Conservation (phyloP, 2,113 vertebrate genomes). For the Apaloderma vittatum region DNA sequence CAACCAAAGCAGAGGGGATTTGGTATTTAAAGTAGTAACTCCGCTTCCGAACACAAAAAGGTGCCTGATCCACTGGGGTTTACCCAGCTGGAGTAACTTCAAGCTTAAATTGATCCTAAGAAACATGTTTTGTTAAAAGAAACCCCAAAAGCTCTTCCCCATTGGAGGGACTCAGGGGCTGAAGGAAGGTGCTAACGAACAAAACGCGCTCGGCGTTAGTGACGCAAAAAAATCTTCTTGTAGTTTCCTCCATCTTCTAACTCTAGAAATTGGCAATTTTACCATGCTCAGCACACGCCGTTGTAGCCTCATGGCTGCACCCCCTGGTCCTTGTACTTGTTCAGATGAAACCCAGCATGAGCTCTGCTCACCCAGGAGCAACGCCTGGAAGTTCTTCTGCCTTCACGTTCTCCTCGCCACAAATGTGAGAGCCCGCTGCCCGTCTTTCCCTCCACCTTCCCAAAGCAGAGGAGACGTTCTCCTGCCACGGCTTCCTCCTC, state of each 20-base stretch:
- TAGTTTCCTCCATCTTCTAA: background rate
- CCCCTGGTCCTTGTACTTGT: background rate
- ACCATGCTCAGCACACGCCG: too few species aligned
- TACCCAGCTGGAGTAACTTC: too few species aligned
- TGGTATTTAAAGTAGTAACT: background rate
- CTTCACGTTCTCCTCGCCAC: background rate
- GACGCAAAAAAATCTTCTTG: background rate
- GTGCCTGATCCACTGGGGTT: background rate
- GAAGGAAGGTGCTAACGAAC: background rate
- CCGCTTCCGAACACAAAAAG: background rate
- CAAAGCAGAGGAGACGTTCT: background rate
- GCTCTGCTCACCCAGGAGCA: background rate
- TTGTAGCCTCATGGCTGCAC: background rate
- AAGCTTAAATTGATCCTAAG: background rate
- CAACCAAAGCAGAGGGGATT: background rate
- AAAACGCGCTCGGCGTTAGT: accelerated
- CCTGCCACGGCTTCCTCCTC: background rate
- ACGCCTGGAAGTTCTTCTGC: background rate
- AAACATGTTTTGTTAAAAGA: background rate
- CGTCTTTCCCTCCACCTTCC: background rate
- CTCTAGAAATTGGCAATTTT: background rate
- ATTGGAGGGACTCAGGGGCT: background rate
- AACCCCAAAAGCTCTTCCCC: background rate
- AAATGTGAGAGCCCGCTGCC: background rate
- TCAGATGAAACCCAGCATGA: background rate